Conservation (phyloP, 1,140 invertebrate genomes). For the Meteorus sp. region DNA sequence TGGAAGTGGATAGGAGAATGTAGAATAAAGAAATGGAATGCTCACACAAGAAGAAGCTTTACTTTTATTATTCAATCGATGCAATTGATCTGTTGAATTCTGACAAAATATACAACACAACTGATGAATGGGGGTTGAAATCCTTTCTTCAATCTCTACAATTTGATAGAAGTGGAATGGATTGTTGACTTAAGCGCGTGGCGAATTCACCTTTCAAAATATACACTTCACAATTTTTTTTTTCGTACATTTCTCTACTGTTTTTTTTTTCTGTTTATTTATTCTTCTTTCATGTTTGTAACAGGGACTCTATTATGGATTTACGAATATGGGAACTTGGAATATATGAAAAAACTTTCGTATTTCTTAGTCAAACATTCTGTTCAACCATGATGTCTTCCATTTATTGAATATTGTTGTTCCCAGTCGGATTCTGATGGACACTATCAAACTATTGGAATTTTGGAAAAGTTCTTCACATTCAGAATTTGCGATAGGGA, state of each 20-base stretch:
- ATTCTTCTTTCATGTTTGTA: conserved; percentile 2
- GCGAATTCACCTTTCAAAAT: conserved; percentile 51
- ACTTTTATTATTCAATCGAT: conserved; percentile 24
- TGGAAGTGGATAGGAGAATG: neutral
- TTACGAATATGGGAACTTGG: no score
- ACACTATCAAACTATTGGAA: no score
- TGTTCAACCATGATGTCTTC: no score
- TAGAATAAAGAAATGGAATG: neutral
- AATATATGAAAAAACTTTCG: no score
- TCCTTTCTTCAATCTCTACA: conserved; percentile 21
- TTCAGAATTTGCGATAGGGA: no score
- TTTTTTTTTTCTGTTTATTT: neutral
- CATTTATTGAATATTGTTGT: no score
- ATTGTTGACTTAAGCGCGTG: conserved; percentile 57
- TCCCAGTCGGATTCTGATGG: no score
- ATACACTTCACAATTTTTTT: conserved; percentile 19
- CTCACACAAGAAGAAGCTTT: neutral
- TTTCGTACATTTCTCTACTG: neutral
- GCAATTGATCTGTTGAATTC: no score
- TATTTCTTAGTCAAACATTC: no score
- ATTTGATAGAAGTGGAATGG: conserved; percentile 19
- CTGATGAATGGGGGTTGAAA: conserved; percentile 31
- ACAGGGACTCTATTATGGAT: no score
- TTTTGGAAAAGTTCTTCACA: no score
- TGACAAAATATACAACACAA: conserved; percentile 24